Conservation (phyloP, 2,888 invertebrate species). For the Ormyrus labotus region DNA sequence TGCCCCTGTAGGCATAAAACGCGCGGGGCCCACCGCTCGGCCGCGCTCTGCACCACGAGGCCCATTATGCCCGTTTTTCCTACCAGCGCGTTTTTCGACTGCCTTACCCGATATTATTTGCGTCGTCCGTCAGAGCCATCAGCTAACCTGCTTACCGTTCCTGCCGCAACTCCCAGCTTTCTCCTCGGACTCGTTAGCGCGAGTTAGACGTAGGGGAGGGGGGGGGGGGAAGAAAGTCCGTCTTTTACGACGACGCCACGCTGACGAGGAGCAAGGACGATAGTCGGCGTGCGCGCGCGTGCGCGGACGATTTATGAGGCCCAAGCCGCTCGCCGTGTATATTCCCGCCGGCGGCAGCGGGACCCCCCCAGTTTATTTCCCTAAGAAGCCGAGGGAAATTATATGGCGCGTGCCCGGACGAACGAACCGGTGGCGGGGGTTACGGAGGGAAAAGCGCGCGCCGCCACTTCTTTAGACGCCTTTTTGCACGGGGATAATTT, state of each 20-base stretch:
- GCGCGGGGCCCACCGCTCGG: constrained; percentile 6
- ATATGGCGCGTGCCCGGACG: constrained; percentile 48
- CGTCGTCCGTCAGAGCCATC: constrained; percentile 3
- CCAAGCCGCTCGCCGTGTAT: constrained; percentile 14
- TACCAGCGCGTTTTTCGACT: neutral
- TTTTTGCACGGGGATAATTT: constrained; percentile 20
- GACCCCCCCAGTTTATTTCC: constrained; percentile 28
- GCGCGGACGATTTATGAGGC: constrained; percentile 27
- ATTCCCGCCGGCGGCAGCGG: neutral
- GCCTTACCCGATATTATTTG: constrained; percentile 1
- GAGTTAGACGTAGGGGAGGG: neutral
- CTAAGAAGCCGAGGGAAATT: constrained; percentile 3
- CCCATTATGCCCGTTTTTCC: neutral
- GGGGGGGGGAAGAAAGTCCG: neutral
- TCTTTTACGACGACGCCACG: too few relatives aligned
- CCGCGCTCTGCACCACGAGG: constrained; percentile 22
- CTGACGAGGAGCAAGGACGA: neutral
- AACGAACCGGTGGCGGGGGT: too few relatives aligned
- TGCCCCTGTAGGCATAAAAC: constrained; percentile 16
- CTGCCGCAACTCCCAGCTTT: constrained; percentile 9
- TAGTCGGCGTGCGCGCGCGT: neutral
- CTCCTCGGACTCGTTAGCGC: neutral
- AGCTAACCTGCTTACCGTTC: constrained; percentile 41
- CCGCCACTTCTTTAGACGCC: neutral
- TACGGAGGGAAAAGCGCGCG: neutral